Evolutionary conservation across 2,797 vertebrate species (phyloP), one percentile per base, ranked within the genome.

Genomic region (Rhynchonycteris naso): DNA sequence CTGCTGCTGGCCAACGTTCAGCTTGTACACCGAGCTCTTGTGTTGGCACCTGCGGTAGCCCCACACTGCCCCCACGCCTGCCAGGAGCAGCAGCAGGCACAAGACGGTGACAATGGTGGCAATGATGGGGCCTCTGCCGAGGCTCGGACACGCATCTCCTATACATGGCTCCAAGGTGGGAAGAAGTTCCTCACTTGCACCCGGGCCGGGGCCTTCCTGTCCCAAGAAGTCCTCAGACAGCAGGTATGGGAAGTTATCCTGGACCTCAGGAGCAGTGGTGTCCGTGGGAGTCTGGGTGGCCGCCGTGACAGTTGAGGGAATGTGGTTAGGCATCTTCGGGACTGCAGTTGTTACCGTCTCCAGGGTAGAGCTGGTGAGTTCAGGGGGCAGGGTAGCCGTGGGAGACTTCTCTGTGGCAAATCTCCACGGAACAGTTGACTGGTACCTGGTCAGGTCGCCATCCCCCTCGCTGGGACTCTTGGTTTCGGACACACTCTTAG

Each of bases 1-100:
- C 80, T 99, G 99, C 89, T 98, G 98, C 95, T 99, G 99, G 47
- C 99, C 99, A 0, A 90, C 85, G 0, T 99, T 99, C 97, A 99
- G 98, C 98, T 99, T 99, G 91, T 99, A 99, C 92, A 99, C 97
- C 0, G 99, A 99, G 96, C 98, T 99, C 98, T 99, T 99, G 98
- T 99, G 99, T 97, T 99, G 99, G 81, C 98, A 97, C 97, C 98
- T 99, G 96, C 98, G 98, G 98, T 99, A 99, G 96, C 99, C 99
- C 99, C 99, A 99, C 87, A 98, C 98, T 0, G 99, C 99, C 16
- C 99, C 96, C 1, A 98, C 87, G 19, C 98, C 97, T 0, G 98
- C 99, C 28, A 98, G 96, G 72, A 98, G 97, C 0, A 99, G 96
- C 35, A 98, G 97, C 50, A 98, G 98, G 59, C 99, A 99, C 76